phyloP scores from a whole-genome alignment of 2,113 vertebrate species.

The Forbesichthys agassizii region DNA sequence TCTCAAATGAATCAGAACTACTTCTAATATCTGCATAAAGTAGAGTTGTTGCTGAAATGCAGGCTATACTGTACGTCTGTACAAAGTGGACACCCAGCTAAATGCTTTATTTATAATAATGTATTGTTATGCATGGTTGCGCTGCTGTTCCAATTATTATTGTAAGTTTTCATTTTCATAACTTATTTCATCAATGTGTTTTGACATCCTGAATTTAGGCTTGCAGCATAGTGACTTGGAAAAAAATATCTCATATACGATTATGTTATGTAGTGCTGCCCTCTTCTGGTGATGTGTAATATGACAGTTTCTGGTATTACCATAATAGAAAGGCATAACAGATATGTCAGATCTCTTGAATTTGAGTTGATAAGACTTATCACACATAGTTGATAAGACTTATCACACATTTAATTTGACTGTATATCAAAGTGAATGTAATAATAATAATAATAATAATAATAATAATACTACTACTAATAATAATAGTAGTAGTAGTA shows the following conservation, averaged over 20 bases:
- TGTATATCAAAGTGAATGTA: no score
- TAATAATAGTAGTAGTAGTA: no score
- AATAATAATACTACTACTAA: no score
- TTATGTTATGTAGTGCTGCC: constrained; percentile 61
- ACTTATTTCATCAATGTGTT: constrained; percentile 12
- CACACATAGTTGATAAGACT: neutral
- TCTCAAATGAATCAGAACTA: no score
- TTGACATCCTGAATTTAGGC: neutral
- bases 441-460: no score
- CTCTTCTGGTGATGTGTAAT: constrained; percentile 44
- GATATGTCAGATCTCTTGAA: neutral
- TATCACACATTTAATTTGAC: no score
- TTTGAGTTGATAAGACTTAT: neutral
- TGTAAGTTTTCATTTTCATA: neutral
- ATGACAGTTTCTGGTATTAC: neutral
- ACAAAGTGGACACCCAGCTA: no score
- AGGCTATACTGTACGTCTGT: no score
- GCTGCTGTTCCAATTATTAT: neutral
- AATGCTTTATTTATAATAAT: no score
- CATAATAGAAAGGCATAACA: neutral
- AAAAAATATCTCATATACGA: neutral
- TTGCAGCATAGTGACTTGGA: neutral
- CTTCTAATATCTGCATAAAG: no score
- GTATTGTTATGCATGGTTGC: no score
- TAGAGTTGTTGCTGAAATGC: no score